phyloP scores from a whole-genome alignment of 1,140 invertebrate genomes.

The Hylyphantes graminicola region DNA sequence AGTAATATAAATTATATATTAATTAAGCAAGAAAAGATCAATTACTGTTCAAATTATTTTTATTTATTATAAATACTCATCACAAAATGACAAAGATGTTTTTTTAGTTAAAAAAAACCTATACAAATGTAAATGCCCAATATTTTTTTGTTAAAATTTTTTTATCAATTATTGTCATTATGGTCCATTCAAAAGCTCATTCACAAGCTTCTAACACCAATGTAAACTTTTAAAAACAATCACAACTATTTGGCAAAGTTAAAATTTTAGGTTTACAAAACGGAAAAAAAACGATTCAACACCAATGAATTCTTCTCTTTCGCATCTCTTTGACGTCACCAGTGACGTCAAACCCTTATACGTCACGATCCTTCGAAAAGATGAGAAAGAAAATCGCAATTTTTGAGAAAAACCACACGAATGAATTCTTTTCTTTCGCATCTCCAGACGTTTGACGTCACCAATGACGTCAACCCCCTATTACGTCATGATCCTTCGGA shows the following conservation, averaged over 20 bases:
- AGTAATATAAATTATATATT: no score
- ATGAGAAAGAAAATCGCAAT: conserved; percentile 27
- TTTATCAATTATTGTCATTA: no score
- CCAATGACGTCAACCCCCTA: conserved; percentile 19
- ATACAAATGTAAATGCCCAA: no score
- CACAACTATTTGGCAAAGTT: neutral
- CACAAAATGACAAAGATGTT: no score
- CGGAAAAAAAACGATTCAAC: neutral
- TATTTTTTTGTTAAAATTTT: no score
- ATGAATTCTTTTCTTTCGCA: neutral
- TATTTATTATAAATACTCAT: no score
- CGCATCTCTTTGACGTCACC: neutral
- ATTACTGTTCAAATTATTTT: no score
- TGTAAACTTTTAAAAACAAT: neutral
- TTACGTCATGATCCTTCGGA: conserved; percentile 34
- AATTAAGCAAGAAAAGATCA: no score
- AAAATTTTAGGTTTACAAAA: neutral
- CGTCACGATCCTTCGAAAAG: conserved; percentile 25
- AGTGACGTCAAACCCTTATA: conserved; percentile 21
- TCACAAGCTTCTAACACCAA: neutral
- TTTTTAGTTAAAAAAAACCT: no score
- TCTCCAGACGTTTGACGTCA: neutral
- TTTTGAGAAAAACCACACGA: neutral
- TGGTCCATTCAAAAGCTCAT: no score
- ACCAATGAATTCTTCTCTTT: neutral